Percentiles rank a stretch among this genome's conserved stretches.
Evolutionary conservation across 2,113 vertebrate species (phyloP).

Genomic region (Dicerorhinus sumatrensis): DNA sequence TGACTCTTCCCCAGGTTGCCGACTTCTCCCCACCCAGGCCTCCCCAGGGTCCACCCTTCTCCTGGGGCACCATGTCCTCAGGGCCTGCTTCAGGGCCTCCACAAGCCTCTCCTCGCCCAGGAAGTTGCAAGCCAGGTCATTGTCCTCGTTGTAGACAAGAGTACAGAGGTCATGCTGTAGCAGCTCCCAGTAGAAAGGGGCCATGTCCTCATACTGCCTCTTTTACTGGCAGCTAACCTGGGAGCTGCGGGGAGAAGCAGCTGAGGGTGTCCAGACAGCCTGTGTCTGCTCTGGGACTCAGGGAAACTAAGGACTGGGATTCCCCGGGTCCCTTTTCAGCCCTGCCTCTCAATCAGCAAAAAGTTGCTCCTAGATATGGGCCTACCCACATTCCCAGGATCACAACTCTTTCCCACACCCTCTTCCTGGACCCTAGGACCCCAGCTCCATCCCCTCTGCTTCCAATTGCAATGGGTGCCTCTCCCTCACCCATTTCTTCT

Average conservation of each 20-base stretch:
- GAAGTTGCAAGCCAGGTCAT: constrained; percentile 73
- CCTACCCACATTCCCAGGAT: neutral
- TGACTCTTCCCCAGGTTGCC: neutral
- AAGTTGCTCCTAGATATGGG: neutral
- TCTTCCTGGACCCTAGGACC: neutral
- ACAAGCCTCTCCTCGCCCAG: constrained; percentile 65
- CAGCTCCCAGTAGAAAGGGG: constrained; percentile 23
- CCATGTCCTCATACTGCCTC: constrained; percentile 43
- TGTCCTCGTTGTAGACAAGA: constrained; percentile 64
- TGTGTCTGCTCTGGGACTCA: neutral
- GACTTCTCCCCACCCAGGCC: neutral
- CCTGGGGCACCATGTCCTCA: neutral
- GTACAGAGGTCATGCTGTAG: constrained; percentile 13
- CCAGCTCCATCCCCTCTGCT: neutral
- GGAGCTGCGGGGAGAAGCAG: neutral
- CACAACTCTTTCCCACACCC: neutral
- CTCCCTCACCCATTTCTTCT: neutral
- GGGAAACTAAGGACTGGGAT: neutral
- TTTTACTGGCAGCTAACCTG: constrained; percentile 26
- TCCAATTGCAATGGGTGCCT: neutral
- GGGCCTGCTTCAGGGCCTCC: constrained; percentile 59
- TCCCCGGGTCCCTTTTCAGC: neutral
- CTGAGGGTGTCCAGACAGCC: neutral
- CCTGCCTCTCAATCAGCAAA: neutral
- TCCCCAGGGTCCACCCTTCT: neutral